These are phyloP conservation scores for Pipistrellus nathusii DNA, from an alignment of 2,797 vertebrate genomes.

Conservation along the genomic window DNA sequence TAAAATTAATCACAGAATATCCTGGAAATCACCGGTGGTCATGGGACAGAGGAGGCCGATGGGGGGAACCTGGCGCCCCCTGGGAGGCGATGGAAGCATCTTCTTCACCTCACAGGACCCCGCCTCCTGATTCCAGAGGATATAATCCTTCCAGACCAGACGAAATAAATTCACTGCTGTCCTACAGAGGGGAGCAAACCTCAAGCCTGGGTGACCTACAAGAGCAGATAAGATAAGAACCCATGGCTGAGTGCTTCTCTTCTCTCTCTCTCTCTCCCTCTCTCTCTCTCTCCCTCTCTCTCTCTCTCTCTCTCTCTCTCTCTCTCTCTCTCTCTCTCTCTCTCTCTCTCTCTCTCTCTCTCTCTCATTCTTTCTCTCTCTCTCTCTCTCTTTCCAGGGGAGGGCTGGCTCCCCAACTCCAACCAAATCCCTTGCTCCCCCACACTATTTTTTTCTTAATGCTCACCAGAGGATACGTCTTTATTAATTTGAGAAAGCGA, in stretches of 20 bases:
- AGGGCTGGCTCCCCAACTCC: background rate
- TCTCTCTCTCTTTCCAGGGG: background rate
- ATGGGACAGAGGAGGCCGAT: background rate
- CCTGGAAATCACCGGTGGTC: background rate
- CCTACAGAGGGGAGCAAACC: background rate
- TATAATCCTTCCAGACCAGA: background rate
- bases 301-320: background rate
- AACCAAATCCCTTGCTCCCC: background rate
- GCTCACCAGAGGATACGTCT: background rate
- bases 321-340: background rate
- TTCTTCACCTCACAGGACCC: background rate
- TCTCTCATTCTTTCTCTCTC: background rate
- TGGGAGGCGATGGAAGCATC: background rate
- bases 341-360: background rate
- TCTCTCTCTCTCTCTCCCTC: background rate
- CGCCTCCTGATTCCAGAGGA: background rate
- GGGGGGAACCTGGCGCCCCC: background rate
- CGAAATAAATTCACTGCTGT: background rate
- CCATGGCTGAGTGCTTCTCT: background rate
- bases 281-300: background rate
- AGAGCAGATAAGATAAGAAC: background rate
- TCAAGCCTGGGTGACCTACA: background rate
- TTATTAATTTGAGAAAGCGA: background rate
- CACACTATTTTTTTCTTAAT: background rate
- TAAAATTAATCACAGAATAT: constrained; percentile 37